Evolutionary conservation across 2,797 vertebrate species (phyloP), one percentile per base, ranked within the genome.

Genomic region (Agapornis canus): DNA sequence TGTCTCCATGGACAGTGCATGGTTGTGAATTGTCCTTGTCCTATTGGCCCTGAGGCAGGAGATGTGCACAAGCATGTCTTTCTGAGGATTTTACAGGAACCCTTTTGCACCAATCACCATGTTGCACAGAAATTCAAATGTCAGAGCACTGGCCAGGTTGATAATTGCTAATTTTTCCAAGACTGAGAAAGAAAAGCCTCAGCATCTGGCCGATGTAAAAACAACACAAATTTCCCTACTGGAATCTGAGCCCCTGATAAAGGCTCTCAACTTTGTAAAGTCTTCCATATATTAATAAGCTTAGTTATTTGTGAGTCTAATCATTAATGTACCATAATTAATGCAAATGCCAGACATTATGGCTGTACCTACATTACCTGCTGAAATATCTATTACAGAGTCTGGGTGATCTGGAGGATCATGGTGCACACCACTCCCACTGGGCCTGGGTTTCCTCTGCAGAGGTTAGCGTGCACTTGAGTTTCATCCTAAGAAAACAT

Each of bases 1-100:
- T 43, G n/a, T 5, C 35, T 22, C 49, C 54, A 13, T 12, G 37
- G 43, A 43, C 3, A 10, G 27, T 0, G 0, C 0, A 2, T 0
- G 0, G 25, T 31, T n/a, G 26, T 48, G 42, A 86, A 42, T 16
- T 39, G 20, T n/a, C 54, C 13, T 66, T 29, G 40, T 57, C 9
- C 54, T 64, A 6, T 12, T 21, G 32, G 40, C 32, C 40, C 52
- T 39, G n/a, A 37, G 17, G 8, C 47, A 9, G 19, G 11, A 75
- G 40, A 63, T 2, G 16, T 0, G 0, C 13, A 84, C 12, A 69
- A 43, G 3, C 19, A 39, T 0, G 0, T 22, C 42, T 76, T 79
- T 27, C 63, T 18, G 12, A 87, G 49, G 47, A 51, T 37, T 77
- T 61, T 73, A 9, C n/a, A 59, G 81, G 23, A 68, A 51, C 3